Evolutionary conservation across 2,113 vertebrate genomes (phyloP), one percentile per base, ranked within the genome.

Genomic region (human (Homo sapiens)): DNA sequence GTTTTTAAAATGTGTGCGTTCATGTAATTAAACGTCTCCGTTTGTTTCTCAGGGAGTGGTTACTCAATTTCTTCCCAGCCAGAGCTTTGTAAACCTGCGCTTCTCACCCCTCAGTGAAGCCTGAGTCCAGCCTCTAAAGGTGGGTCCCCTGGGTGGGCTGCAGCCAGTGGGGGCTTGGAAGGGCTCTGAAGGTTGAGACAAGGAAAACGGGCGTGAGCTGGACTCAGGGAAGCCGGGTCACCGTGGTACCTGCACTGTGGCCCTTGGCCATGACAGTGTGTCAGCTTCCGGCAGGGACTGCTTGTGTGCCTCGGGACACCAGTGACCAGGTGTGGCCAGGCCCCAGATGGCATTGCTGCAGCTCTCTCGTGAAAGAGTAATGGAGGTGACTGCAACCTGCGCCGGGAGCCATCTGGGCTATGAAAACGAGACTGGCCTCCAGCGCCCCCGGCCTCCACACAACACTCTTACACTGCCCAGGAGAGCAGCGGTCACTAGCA

Each of bases 11-110:
- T 64, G 27, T 5, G 6, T 13, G 12, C 5, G 27, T 64, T 64
- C 61, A 3, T 32, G 61, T 64, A 64, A 64, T n/a, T 40, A 6
- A 16, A 22, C 35, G 27, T 50, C 55, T 1, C 17, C 4, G 4
- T 22, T 2, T 1, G 13, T 5, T 40, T 48, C 25, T 72, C 45
- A 14, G 0, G 32, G 22, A 45, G 73, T 0, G 0, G 5, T 4
- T 6, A 38, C 43, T 25, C 25, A 0, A 11, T 20, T 70, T 30
- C 45, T 50, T 68, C 11, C 20, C 18, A 1, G 20, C 4, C 9
- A 9, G 16, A 30, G n/a, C 20, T 38, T 7, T 68, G 32, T 35
- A 17, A n/a, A 68, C 66, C 32, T 23, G 38, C 11, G 16, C 1
- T 25, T 43, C 59, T 68, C 59, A 75, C 12, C 4, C 35, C 25